These are phyloP conservation scores for Apamea sordens DNA, from an alignment of 2,888 invertebrate species.

Conservation along the genomic window DNA sequence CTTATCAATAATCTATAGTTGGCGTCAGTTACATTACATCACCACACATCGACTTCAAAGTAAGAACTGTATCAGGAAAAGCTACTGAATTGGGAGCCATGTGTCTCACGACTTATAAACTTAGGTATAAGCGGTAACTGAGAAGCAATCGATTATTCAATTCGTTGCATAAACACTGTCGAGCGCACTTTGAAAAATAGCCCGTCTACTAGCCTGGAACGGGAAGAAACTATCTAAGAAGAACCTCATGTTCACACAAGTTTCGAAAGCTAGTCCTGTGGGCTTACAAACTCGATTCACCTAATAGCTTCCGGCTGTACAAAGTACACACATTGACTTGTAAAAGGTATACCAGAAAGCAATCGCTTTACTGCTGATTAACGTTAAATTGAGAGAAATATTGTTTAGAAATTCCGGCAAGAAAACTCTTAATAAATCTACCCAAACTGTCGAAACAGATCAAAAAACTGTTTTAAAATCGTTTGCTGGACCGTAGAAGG, in stretches of 20 bases:
- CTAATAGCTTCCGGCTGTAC: not conserved
- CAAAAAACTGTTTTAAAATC: not conserved
- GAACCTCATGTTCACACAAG: conserved; percentile 17
- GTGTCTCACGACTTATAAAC: not conserved
- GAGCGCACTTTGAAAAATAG: conserved; percentile 4
- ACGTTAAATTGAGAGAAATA: not conserved
- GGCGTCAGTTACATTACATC: not conserved
- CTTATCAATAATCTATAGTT: no score
- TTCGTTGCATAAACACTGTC: not conserved
- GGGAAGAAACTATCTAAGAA: not conserved
- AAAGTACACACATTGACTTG: not conserved
- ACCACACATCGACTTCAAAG: not conserved
- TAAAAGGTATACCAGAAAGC: not conserved
- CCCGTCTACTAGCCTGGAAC: not conserved
- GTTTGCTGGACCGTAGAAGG: no score
- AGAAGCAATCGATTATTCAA: not conserved
- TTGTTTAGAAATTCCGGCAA: not conserved
- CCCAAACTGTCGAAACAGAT: not conserved
- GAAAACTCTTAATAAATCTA: not conserved
- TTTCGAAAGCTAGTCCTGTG: conserved; percentile 27
- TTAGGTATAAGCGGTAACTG: not conserved
- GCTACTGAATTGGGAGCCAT: not conserved
- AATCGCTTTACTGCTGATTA: not conserved
- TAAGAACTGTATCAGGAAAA: not conserved
- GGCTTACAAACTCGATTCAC: conserved; percentile 33